Evolutionary conservation across 2,797 vertebrate genomes (phyloP).

Genomic region (Mergus octosetaceus): DNA sequence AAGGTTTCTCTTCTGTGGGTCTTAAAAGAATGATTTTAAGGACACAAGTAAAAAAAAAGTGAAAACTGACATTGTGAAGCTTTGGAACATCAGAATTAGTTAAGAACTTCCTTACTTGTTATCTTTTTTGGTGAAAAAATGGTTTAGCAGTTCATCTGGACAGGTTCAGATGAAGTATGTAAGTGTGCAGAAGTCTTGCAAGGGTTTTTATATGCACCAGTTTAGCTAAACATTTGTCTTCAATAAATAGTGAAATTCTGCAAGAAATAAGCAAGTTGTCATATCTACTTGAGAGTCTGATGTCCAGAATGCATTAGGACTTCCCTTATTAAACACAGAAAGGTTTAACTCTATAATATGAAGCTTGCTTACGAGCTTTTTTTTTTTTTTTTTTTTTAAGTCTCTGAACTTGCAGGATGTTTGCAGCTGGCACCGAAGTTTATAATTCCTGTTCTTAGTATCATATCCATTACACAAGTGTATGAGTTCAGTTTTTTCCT

Average conservation of each 20-base stretch:
- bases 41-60: background rate
- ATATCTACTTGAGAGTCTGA: background rate
- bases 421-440: background rate
- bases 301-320: background rate
- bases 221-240: background rate
- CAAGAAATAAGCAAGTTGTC: background rate
- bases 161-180: background rate
- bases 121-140: background rate
- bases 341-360: background rate
- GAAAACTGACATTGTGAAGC: background rate
- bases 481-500: fast-evolving
- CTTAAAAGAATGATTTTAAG: background rate
- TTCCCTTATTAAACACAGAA: background rate
- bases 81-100: background rate
- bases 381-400: background rate
- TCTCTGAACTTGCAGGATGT: background rate
- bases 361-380: background rate
- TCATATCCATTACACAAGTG: background rate
- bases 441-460: background rate
- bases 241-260: background rate
- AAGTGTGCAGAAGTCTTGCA: background rate
- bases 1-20: background rate
- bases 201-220: fast-evolving
- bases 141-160: background rate
- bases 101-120: background rate